Conservation (phyloP, 2,797 vertebrate species). For the Crypturellus tataupa region DNA sequence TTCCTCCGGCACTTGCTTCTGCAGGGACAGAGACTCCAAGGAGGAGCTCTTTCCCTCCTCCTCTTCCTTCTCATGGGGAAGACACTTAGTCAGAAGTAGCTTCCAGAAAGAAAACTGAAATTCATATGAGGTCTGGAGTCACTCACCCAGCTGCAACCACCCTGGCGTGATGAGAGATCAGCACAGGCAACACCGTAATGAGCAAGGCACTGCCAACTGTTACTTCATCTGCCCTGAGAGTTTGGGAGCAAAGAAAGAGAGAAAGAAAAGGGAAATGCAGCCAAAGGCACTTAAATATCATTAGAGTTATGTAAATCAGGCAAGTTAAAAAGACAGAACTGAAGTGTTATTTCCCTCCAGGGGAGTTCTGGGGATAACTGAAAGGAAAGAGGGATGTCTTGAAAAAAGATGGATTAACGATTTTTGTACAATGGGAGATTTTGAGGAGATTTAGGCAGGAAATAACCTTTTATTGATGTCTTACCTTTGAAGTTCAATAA, state of each 20-base stretch:
- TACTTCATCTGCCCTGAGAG: slow-evolving; percentile 59
- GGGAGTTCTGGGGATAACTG: slow-evolving; percentile 56
- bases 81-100: neutral
- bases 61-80: neutral
- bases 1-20: neutral
- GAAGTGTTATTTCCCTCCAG: slow-evolving; percentile 63
- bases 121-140: neutral
- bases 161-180: neutral
- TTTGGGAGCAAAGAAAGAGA: slow-evolving; percentile 5
- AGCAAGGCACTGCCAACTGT: slow-evolving; percentile 46
- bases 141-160: neutral
- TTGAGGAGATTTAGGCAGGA: slow-evolving; percentile 7
- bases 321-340: slow-evolving; percentile 50
- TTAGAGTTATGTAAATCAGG: slow-evolving; percentile 61
- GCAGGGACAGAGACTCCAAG: neutral
- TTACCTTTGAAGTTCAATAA: slow-evolving; percentile 13
- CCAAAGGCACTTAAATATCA: slow-evolving; percentile 56
- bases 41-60: neutral
- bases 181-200: neutral
- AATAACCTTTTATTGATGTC: neutral
- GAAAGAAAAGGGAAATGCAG: slow-evolving; percentile 43
- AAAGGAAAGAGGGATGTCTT: slow-evolving; percentile 26
- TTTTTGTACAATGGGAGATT: slow-evolving; percentile 45
- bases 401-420: slow-evolving; percentile 24
- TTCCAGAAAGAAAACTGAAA: slow-evolving; percentile 8